Evolutionary conservation across 2,797 vertebrate genomes (phyloP), one percentile per base, ranked within the genome.

Genomic region (Capromys pilorides): DNA sequence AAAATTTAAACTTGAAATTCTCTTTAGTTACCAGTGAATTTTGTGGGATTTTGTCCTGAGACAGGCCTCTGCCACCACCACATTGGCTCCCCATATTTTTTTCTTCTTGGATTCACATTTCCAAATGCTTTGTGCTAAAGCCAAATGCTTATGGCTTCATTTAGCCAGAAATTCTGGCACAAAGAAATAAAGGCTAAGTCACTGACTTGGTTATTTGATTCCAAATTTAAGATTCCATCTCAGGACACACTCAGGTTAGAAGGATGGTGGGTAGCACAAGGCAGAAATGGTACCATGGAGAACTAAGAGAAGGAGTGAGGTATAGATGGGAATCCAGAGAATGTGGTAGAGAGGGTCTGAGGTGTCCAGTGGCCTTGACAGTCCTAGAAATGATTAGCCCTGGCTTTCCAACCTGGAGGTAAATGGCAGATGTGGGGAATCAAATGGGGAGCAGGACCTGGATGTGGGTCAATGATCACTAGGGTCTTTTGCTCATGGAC

Each of bases 51-150:
- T 6, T 16, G 6, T 36, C 77, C 26, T 8, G 69, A 77, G 31
- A 28, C 13, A 33, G 79, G 54, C 14, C 16, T 3, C 24, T 57
- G 33, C 36, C 16, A 16, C 8, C 16, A 33, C 88, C 31, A 73
- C 24, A 39, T 16, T 16, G 31, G 36, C 16, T 0, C 2, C 45
- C 31, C 8, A 11, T 21, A 24, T 6, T 26, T 7, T 1, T 5
- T 54, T 77, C 61, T 31, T 6, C 33, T 88, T 33, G 31, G 21
- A 75, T 51, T 83, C 26, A 14, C 3, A 1, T 31, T 90, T 28
- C 26, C 61, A 16, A 16, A 85, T 66, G 26, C 59, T 51, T 21
- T 59, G 4, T 75, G 39, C 8, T 41, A 3, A 71, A 18, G 19
- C 26, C n/a, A n/a, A n/a, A n/a, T n/a, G n/a, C n/a, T n/a, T n/a